These are phyloP conservation scores for Rhopalosiphum maidis DNA, from an alignment of 1,140 invertebrate genomes.

Conservation along the genomic window DNA sequence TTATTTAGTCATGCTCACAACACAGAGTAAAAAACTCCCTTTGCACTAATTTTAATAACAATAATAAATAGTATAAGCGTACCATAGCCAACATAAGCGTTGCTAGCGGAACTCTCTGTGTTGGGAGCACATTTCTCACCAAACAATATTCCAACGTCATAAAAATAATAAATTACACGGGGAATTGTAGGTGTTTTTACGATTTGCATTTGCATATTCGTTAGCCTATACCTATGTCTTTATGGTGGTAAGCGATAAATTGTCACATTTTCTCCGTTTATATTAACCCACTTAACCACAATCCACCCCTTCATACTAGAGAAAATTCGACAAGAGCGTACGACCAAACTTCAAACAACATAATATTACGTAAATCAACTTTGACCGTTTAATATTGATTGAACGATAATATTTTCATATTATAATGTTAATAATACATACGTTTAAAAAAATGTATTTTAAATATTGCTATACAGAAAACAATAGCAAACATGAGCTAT, in stretches of 20 bases:
- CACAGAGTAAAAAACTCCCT: not conserved
- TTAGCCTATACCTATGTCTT: not conserved
- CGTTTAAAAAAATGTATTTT: not conserved
- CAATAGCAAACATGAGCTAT: not conserved
- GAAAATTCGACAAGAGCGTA: not conserved
- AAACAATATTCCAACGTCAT: not conserved
- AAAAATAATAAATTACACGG: not conserved
- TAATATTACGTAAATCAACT: conserved; percentile 12
- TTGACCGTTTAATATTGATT: not conserved
- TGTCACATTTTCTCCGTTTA: not conserved
- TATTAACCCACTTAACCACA: not conserved
- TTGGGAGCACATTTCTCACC: not conserved
- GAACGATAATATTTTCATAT: not conserved
- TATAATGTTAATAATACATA: not conserved
- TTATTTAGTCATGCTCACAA: not conserved
- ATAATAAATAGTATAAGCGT: not conserved
- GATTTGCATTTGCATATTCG: not conserved
- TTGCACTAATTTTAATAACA: not conserved
- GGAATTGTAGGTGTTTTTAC: not conserved
- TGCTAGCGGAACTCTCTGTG: not conserved
- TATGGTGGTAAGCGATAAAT: not conserved
- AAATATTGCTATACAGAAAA: not conserved
- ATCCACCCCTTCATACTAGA: not conserved
- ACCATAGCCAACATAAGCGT: not conserved
- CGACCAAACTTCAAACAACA: not conserved